These are phyloP conservation scores for Python bivittatus DNA, from an alignment of 2,113 vertebrate genomes.

Conservation along the genomic window DNA sequence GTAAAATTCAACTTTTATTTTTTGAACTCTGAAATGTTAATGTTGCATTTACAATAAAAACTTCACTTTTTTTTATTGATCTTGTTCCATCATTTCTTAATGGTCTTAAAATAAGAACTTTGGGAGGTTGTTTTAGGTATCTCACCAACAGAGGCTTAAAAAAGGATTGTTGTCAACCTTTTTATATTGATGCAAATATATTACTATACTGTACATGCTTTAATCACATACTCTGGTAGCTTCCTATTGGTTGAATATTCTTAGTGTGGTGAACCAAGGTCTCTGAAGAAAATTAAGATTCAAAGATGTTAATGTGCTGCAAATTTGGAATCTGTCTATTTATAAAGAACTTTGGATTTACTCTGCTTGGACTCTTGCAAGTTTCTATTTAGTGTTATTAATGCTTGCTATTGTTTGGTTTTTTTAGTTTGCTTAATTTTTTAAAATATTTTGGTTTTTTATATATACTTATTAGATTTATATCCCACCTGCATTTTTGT, in stretches of 20 bases:
- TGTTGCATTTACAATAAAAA: background rate
- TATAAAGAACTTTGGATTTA: background rate
- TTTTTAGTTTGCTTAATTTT: background rate
- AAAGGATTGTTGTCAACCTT: background rate
- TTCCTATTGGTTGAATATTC: background rate
- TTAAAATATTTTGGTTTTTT: background rate
- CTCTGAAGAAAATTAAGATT: background rate
- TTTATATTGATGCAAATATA: background rate
- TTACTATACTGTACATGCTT: background rate
- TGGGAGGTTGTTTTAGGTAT: background rate
- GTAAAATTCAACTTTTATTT: background rate
- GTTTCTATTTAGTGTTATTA: background rate
- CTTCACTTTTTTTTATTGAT: background rate
- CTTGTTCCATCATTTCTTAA: background rate
- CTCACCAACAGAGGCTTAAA: background rate
- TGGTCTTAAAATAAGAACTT: background rate
- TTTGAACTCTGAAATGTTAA: background rate
- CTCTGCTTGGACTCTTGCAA: background rate
- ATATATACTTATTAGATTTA: background rate
- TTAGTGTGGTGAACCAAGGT: background rate
- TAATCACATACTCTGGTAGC: background rate
- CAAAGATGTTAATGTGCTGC: background rate
- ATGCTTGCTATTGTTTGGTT: background rate
- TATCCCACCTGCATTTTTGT: background rate
- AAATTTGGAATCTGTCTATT: background rate